A percentile compares a stretch with the other conserved stretches of the same genome.
Conservation (phyloP, 2,797 vertebrate species). For the Ctenopoma kingsleyae region DNA sequence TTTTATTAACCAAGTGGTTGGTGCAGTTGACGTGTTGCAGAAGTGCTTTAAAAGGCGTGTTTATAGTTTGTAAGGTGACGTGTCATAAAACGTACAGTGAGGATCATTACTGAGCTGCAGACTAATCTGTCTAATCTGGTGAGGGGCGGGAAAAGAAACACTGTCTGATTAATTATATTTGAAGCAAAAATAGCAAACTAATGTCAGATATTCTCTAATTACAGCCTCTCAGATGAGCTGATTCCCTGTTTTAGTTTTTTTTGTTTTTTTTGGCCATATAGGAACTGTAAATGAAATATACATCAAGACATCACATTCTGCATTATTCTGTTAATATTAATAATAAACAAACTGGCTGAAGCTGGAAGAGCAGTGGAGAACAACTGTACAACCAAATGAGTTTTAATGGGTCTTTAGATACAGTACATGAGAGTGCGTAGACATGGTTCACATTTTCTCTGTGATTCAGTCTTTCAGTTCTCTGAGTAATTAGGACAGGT, state of each 20-base stretch:
- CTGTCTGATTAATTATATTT: too few relatives aligned
- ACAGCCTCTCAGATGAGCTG: too few relatives aligned
- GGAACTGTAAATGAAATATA: too few relatives aligned
- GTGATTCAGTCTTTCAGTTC: background rate
- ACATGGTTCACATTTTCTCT: background rate
- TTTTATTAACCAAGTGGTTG: background rate
- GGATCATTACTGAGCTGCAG: constrained; percentile 42
- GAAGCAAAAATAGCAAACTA: too few relatives aligned
- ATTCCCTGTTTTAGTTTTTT: too few relatives aligned
- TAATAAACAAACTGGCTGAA: too few relatives aligned
- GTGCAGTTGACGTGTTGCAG: background rate
- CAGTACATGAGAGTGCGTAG: background rate
- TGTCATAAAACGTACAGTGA: constrained; percentile 56
- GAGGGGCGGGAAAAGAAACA: constrained; percentile 22
- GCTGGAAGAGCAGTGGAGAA: background rate
- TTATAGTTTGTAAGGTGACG: constrained; percentile 52
- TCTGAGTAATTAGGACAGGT: background rate
- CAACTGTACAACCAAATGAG: background rate
- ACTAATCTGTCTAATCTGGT: constrained; percentile 50
- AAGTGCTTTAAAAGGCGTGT: background rate
- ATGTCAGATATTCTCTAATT: too few relatives aligned
- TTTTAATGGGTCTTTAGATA: background rate
- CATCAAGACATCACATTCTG: too few relatives aligned
- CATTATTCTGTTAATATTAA: too few relatives aligned
- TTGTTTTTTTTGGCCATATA: too few relatives aligned